Conservation (phyloP, 2,888 invertebrate genomes). For the Drosophila maculinotata region DNA sequence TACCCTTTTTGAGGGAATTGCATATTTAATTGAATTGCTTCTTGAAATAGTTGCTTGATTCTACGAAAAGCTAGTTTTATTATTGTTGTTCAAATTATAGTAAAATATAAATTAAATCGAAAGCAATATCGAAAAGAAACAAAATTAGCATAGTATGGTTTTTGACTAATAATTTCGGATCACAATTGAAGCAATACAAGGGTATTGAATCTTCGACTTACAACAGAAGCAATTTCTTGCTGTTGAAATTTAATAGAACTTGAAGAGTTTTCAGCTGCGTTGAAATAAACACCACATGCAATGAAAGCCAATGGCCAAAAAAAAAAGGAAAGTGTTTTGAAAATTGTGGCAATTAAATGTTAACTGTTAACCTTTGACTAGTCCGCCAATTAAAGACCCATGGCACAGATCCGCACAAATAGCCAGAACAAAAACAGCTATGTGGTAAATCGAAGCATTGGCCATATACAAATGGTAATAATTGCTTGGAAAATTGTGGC, state of each 20-base stretch:
- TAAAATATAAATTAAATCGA: too few species aligned
- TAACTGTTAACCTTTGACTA: conserved; percentile 40
- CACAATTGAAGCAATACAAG: too few species aligned
- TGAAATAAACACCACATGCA: not conserved
- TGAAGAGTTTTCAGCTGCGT: not conserved
- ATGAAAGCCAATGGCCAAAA: not conserved
- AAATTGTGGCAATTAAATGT: conserved; percentile 19
- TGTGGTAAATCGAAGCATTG: conserved; percentile 34
- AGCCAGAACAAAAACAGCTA: not conserved
- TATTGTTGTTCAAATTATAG: too few species aligned
- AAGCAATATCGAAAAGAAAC: too few species aligned
- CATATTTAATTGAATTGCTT: too few species aligned
- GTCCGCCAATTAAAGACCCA: conserved; percentile 24
- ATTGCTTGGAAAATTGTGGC: conserved; percentile 73
- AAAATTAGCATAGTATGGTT: too few species aligned
- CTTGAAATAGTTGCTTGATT: too few species aligned
- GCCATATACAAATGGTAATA: conserved; percentile 71
- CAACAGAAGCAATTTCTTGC: not conserved
- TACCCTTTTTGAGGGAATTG: too few species aligned
- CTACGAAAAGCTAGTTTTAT: too few species aligned
- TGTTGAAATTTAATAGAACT: not conserved
- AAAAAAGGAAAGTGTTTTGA: conserved; percentile 1
- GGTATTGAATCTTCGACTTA: not conserved
- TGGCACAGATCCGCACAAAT: conserved; percentile 2
- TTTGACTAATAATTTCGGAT: too few species aligned